Conservation (phyloP, 1,140 invertebrate genomes). For the Drosophila lini region DNA sequence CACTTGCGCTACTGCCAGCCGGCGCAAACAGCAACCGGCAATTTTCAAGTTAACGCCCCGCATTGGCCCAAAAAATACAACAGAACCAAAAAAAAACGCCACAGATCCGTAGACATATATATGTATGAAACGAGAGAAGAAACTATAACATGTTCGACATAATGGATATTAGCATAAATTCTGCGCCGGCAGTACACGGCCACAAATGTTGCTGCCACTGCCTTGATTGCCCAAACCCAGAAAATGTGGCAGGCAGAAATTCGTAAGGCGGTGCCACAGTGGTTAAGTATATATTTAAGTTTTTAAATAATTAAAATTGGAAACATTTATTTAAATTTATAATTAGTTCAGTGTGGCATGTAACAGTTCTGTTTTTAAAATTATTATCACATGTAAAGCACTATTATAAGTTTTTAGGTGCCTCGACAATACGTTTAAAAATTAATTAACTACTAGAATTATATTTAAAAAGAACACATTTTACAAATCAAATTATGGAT, state of each 20-base stretch:
- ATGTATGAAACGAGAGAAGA: conserved; percentile 43
- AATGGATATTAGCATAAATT: conserved; percentile 83
- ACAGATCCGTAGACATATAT: conserved; percentile 1
- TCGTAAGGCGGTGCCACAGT: conserved; percentile 46
- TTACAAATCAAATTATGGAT: not conserved
- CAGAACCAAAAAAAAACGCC: conserved; percentile 3
- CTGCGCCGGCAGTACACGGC: conserved; percentile 59
- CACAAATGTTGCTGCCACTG: conserved; percentile 66
- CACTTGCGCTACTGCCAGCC: conserved; percentile 79
- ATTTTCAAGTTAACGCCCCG: conserved; percentile 80
- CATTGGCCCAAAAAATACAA: conserved; percentile 48
- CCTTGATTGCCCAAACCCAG: conserved; percentile 69
- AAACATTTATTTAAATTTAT: not conserved
- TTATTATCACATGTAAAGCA: not conserved
- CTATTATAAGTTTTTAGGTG: not conserved
- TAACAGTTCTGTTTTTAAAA: no score
- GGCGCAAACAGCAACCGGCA: conserved; percentile 61
- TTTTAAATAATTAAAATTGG: not conserved
- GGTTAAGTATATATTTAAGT: not conserved
- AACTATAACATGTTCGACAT: conserved; percentile 83
- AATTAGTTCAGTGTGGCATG: not conserved
- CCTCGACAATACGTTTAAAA: not conserved
- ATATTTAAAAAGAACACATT: not conserved
- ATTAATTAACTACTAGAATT: not conserved
- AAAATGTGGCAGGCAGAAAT: conserved; percentile 70